A percentile compares a stretch with the other conserved stretches of the same genome.
Conservation (phyloP, 2,888 invertebrate genomes). For the Pogonocherus hispidulus region DNA sequence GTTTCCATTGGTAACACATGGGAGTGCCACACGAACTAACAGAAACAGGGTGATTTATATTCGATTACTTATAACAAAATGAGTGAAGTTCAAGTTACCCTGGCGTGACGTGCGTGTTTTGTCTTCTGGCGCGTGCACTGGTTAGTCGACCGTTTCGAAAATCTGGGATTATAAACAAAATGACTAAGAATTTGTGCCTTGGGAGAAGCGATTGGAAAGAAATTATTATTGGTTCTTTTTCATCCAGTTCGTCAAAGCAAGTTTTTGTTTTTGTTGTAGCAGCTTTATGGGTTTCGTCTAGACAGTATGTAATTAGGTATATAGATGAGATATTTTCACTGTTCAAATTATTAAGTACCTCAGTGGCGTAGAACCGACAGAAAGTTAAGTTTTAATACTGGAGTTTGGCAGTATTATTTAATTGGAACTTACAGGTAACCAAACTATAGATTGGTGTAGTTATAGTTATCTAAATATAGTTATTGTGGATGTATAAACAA, state of each 20-base stretch:
- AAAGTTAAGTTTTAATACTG: neutral
- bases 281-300: conserved; percentile 20
- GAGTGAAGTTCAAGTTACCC: conserved; percentile 7
- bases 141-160: conserved; percentile 2
- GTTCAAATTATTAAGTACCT: neutral
- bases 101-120: conserved; percentile 23
- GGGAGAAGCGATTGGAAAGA: neutral
- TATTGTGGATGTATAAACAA: too few species aligned
- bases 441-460: too few species aligned
- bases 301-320: conserved; percentile 15
- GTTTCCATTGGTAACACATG: conserved; percentile 24
- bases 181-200: conserved; percentile 14
- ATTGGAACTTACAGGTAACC: too few species aligned
- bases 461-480: too few species aligned
- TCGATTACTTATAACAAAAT: neutral
- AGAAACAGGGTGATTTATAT: conserved; percentile 18
- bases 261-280: conserved; percentile 7
- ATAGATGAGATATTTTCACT: neutral
- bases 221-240: conserved; percentile 1
- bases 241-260: conserved; percentile 6
- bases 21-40: neutral
- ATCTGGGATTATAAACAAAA: conserved; percentile 17
- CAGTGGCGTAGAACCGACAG: neutral
- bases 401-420: too few species aligned
- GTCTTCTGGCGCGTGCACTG: conserved; percentile 22